phyloP scores from a whole-genome alignment of 2,888 invertebrate genomes.

The Parnassius glacialis region DNA sequence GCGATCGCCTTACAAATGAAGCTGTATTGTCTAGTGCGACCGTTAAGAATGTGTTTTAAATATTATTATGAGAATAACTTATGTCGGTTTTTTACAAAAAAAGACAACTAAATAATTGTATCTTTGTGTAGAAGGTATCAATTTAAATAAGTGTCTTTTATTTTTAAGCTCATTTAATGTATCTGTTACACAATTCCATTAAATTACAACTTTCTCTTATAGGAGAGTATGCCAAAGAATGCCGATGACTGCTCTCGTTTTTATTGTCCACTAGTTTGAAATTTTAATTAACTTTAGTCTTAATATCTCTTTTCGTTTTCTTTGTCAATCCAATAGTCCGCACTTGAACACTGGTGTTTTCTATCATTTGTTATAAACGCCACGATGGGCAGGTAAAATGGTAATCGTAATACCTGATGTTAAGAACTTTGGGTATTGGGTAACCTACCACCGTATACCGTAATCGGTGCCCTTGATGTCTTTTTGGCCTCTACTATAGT shows the following conservation, averaged over 20 bases:
- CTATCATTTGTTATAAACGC: no score
- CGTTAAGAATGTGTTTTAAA: conserved; percentile 9
- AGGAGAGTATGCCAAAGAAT: conserved; percentile 23
- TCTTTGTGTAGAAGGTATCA: no score
- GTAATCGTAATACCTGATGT: no score
- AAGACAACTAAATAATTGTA: background rate
- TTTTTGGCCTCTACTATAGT: no score
- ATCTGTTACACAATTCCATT: conserved; percentile 23
- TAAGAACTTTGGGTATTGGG: no score
- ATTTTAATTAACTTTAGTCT: background rate
- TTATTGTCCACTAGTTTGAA: conserved; percentile 7
- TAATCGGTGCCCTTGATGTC: no score
- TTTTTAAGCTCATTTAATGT: conserved; percentile 12
- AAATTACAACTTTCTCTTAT: conserved; percentile 24
- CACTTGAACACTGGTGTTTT: no score
- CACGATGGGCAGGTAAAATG: no score
- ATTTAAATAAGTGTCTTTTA: background rate
- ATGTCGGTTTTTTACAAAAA: background rate
- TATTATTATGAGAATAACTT: background rate
- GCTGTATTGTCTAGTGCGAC: conserved; percentile 29
- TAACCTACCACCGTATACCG: no score
- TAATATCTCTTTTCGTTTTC: no score
- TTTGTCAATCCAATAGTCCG: no score
- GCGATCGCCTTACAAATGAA: conserved; percentile 39
- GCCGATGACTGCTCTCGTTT: conserved; percentile 15